Base-by-base conservation (phyloP, 2,113 vertebrate species). In the Camelus bactrianus region DNA sequence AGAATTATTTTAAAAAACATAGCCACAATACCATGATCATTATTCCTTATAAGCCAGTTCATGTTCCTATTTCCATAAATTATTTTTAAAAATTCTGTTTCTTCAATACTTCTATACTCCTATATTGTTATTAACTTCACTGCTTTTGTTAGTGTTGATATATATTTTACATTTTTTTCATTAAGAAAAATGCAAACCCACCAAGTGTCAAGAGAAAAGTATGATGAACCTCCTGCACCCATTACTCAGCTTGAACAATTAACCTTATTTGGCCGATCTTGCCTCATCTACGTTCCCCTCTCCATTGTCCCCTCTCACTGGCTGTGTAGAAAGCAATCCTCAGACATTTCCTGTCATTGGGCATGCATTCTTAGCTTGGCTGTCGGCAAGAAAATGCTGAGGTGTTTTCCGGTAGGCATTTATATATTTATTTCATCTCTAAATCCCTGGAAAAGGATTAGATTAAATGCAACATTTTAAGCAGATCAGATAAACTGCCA, bases 401-500 rank as follows among this genome's bases (percentile, higher is more conserved):
- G 50, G 73, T 94, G 50, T 60, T 87, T 60, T 95, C 65, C 82
- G 72, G 35, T 81, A 89, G 50, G 69, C 77, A 89, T 95, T 94
- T 95, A 79, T 77, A 35, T 95, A 83, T 94, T 95, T 95, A 89
- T 84, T 97, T 96, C 24, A 50, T 2, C 76, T 91, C 67, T 93
- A 96, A 97, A 96, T 91, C 84, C 89, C 52, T 88, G 24, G 81
- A 72, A 94, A 96, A 81, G 24, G 69, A 92, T 97, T 93, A 79
- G 73, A 89, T 93, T 93, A 77, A 96, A 94, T 77, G 56, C 42
- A 91, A 91, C 56, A 95, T 85, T 96, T 96, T 96, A 77, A 93
- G 91, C 6, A 48, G 88, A 96, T 97, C 85, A 93, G 93, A 97
- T 95, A 93, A 97, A 95, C 28, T 38, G 30, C 58, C 93, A 97